Conservation (phyloP, 2,888 invertebrate genomes). For the Ethmia dodecea region DNA sequence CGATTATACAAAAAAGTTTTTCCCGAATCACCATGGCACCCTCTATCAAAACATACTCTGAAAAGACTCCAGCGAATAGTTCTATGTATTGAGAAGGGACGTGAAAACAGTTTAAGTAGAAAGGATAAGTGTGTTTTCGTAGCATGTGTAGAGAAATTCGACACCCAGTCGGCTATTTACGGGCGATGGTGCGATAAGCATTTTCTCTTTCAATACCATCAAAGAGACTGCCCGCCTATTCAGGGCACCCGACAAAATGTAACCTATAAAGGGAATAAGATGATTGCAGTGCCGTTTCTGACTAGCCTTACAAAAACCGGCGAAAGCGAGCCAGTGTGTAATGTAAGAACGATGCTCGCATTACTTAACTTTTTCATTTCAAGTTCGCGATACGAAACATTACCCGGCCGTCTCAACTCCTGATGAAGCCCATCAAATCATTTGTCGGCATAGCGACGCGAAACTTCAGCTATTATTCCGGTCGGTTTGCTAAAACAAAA, state of each 20-base stretch:
- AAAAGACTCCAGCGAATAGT: constrained; percentile 50
- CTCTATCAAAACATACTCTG: constrained; percentile 26
- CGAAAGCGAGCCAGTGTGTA: constrained; percentile 36
- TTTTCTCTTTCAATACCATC: constrained; percentile 73
- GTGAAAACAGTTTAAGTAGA: constrained; percentile 68
- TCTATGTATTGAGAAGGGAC: constrained; percentile 53
- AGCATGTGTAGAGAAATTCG: constrained; percentile 66
- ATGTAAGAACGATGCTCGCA: constrained; percentile 5
- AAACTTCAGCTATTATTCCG: constrained; percentile 66
- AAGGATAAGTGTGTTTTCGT: constrained; percentile 71
- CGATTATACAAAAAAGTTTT: background rate
- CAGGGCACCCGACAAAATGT: constrained; percentile 58
- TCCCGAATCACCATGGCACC: constrained; percentile 22
- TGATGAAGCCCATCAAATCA: constrained; percentile 66
- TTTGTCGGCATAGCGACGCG: constrained; percentile 63
- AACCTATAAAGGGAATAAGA: constrained; percentile 58
- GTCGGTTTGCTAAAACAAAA: constrained; percentile 65
- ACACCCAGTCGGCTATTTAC: constrained; percentile 69
- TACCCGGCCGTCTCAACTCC: constrained; percentile 47
- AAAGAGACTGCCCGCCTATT: constrained; percentile 70
- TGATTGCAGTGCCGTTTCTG: constrained; percentile 51
- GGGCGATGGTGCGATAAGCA: constrained; percentile 71
- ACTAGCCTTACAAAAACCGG: constrained; percentile 41
- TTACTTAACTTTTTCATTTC: constrained; percentile 39
- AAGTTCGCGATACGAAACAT: constrained; percentile 44